Evolutionary conservation across 2,888 invertebrate genomes (phyloP).

Genomic region (Ernsta delagoae): DNA sequence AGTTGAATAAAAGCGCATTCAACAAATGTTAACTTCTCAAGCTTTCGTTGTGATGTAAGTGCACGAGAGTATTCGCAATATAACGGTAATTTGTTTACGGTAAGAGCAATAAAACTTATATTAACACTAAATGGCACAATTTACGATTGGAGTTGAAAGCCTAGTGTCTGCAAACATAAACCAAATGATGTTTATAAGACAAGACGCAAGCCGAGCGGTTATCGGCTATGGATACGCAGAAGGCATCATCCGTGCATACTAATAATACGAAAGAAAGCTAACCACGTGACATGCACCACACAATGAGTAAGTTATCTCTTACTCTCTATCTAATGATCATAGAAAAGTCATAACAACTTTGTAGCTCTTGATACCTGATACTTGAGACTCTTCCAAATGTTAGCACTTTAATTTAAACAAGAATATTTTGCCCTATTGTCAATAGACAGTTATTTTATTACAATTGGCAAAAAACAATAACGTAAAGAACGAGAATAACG

Average conservation of each 20-base stretch:
- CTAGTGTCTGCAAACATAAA: slow-evolving; percentile 9
- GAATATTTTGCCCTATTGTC: too few species aligned
- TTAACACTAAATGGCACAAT: slow-evolving; percentile 19
- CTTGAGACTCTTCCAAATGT: too few species aligned
- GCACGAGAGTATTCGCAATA: slow-evolving; percentile 4
- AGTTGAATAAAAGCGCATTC: background rate
- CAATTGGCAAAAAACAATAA: too few species aligned
- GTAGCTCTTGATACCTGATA: too few species aligned
- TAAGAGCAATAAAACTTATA: slow-evolving; percentile 25
- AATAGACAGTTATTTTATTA: too few species aligned
- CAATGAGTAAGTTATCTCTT: slow-evolving; percentile 11
- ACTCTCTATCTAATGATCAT: slow-evolving; percentile 12
- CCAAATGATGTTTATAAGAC: slow-evolving; percentile 3
- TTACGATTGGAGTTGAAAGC: slow-evolving; percentile 13
- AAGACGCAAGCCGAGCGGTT: slow-evolving; percentile 7
- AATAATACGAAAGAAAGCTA: slow-evolving; percentile 29
- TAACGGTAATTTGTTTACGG: slow-evolving; percentile 25
- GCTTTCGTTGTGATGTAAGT: slow-evolving; percentile 13
- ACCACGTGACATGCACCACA: slow-evolving; percentile 9
- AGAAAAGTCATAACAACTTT: background rate
- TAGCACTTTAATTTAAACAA: too few species aligned
- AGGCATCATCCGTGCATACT: slow-evolving; percentile 17
- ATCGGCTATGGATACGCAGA: slow-evolving; percentile 7
- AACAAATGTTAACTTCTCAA: slow-evolving; percentile 3
- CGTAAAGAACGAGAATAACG: slow-evolving; percentile 12